These are phyloP conservation scores for Chiroxiphia lanceolata DNA, from an alignment of 2,797 vertebrate genomes.

Conservation along the genomic window DNA sequence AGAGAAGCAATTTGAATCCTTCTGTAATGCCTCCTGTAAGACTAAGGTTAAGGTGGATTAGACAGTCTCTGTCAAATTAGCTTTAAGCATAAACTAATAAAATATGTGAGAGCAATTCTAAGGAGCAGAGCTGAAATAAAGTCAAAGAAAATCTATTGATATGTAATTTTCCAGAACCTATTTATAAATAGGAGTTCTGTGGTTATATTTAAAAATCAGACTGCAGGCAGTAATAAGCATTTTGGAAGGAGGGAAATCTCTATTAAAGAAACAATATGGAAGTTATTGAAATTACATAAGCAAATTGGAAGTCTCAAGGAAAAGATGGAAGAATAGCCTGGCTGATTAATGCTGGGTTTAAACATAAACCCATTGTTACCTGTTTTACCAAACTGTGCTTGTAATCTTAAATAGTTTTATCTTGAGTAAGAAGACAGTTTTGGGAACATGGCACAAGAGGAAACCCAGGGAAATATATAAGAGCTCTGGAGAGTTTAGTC, in stretches of 20 bases:
- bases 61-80: neutral
- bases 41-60: neutral
- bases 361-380: neutral
- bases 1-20: neutral
- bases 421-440: conserved; percentile 23
- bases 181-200: neutral
- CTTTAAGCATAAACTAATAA: neutral
- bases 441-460: conserved; percentile 18
- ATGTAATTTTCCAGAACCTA: neutral
- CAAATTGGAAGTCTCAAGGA: neutral
- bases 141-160: neutral
- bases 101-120: neutral
- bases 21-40: neutral
- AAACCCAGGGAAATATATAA: conserved; percentile 1
- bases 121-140: neutral
- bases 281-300: neutral
- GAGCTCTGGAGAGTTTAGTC: conserved; percentile 16
- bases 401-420: conserved; percentile 39
- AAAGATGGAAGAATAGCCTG: conserved; percentile 12
- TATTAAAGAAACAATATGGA: neutral
- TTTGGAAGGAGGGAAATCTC: neutral
- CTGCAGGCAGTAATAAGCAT: neutral
- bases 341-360: neutral
- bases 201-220: neutral
- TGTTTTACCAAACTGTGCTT: neutral